These are phyloP conservation scores for Caenorhabditis inopinata DNA, from an alignment of 1,140 invertebrate species.

Conservation along the genomic window DNA sequence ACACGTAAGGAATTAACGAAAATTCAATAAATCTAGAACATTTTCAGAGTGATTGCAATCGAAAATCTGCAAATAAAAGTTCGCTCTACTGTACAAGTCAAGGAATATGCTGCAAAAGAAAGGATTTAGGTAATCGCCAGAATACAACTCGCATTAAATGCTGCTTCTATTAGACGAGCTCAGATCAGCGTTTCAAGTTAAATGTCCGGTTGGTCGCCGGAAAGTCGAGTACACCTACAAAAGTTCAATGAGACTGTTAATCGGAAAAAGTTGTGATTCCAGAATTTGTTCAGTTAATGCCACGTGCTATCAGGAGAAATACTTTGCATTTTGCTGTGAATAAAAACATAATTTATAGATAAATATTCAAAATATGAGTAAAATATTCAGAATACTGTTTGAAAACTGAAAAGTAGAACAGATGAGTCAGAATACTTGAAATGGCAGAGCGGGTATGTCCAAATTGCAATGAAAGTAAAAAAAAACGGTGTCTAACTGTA, in stretches of 20 bases:
- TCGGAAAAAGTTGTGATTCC: neutral
- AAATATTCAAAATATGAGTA: neutral
- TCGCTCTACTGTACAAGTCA: neutral
- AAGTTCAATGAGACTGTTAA: neutral
- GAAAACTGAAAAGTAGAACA: neutral
- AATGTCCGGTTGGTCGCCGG: neutral
- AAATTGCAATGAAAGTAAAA: neutral
- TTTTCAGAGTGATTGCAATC: neutral
- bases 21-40: neutral
- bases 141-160: too few species aligned
- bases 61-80: too few species aligned
- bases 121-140: neutral
- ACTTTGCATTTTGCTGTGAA: neutral
- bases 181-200: neutral
- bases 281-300: neutral
- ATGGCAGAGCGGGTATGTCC: constrained; percentile 11
- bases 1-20: neutral
- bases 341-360: neutral
- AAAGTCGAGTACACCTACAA: neutral
- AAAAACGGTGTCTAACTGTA: neutral
- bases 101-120: neutral
- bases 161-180: neutral
- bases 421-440: neutral
- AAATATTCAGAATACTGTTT: neutral
- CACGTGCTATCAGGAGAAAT: neutral